Conservation (phyloP, 2,113 vertebrate genomes). For the Castor canadensis region DNA sequence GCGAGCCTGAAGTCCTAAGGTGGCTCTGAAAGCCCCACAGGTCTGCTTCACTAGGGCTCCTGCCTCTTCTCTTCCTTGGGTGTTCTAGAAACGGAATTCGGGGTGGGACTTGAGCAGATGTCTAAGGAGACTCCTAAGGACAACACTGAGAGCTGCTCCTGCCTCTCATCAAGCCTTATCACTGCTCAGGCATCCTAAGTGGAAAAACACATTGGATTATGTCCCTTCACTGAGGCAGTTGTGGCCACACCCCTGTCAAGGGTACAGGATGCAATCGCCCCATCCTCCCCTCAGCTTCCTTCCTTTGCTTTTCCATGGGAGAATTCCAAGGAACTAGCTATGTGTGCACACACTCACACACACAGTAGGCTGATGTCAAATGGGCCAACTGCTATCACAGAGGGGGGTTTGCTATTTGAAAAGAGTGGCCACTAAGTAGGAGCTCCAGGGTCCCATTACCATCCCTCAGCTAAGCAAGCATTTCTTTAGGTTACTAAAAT, state of each 20-base stretch:
- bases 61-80: slow-evolving; percentile 63
- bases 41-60: slow-evolving; percentile 37
- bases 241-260: slow-evolving; percentile 80
- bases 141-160: not conserved
- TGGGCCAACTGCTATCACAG: not conserved
- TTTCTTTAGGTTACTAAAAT: not conserved
- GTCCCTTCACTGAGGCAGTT: slow-evolving; percentile 71
- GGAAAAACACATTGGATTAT: slow-evolving; percentile 39
- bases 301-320: slow-evolving; percentile 86
- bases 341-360: not conserved
- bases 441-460: not conserved
- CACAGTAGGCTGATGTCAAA: slow-evolving; percentile 16
- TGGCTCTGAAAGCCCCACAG: not conserved
- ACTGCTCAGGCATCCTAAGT: slow-evolving; percentile 65
- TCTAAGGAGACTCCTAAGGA: not conserved
- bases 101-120: slow-evolving; percentile 27
- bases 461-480: not conserved
- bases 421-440: not conserved
- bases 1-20: not conserved
- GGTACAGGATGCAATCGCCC: slow-evolving; percentile 86
- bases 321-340: slow-evolving; percentile 76
- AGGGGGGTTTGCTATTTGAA: not conserved
- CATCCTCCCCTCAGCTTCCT: slow-evolving; percentile 88
- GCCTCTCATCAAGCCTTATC: slow-evolving; percentile 65
- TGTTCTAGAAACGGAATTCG: slow-evolving; percentile 49